Conservation (phyloP, 2,113 vertebrate genomes). For the Phodopus roborovskii region DNA sequence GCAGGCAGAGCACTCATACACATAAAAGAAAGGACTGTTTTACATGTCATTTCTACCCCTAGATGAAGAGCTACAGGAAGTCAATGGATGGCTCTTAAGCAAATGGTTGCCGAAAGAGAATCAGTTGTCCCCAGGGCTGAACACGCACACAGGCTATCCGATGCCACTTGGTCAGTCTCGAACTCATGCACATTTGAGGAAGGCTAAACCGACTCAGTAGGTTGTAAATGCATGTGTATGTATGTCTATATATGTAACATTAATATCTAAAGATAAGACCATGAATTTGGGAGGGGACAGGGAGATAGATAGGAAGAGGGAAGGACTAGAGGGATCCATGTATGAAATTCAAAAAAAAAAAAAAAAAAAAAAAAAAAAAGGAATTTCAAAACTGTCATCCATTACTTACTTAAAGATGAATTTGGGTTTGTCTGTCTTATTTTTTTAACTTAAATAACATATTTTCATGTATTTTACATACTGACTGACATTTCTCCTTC, state of each 20-base stretch:
- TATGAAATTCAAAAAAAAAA: neutral
- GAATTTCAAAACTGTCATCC: neutral
- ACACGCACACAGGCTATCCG: neutral
- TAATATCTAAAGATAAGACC: neutral
- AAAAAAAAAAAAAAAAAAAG: neutral
- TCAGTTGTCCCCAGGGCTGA: neutral
- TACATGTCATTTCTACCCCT: neutral
- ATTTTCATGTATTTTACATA: too few species aligned
- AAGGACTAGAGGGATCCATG: neutral
- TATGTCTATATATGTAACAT: neutral
- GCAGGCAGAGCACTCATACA: neutral
- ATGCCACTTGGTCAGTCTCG: neutral
- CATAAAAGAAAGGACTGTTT: neutral
- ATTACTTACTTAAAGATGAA: too few species aligned
- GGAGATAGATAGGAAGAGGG: neutral
- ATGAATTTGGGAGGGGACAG: neutral
- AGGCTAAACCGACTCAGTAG: neutral
- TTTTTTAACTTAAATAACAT: too few species aligned
- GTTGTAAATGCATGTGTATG: neutral
- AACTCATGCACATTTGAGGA: neutral
- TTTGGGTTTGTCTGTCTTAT: too few species aligned
- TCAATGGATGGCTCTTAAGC: neutral
- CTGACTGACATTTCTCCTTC: too few species aligned
- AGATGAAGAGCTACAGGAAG: neutral
- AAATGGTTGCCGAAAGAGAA: neutral